Base-by-base conservation (phyloP, 1,140 invertebrate genomes). In the Drosophila nikananu region DNA sequence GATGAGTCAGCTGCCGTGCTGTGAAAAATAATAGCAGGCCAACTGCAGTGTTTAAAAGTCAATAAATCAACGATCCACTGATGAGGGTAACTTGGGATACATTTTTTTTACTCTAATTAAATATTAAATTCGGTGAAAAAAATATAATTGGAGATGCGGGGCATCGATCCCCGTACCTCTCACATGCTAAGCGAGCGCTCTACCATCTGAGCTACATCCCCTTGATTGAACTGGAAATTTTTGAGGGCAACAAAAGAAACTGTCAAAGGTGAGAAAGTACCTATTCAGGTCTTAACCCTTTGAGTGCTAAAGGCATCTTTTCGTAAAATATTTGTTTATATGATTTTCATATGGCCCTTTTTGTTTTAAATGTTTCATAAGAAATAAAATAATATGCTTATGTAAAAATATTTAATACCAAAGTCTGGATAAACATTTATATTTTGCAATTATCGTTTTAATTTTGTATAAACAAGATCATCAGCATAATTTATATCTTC, bases 101-200 rank as follows among this genome's bases (percentile, higher is more conserved):
- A 51, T 32, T 48, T 32, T 44, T 64, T 54, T 48, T 72, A 39
- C 67, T 73, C 70, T 76, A 76, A 84, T 89, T 79, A 81, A 84
- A 81, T 76, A 64, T n/a, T 52, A 67, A 89, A 83, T 72, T 74
- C 12, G 10, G 30, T 39, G 12, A 60, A 62, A 67, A 61, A 55
- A 35, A 60, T 8, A 30, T 12, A 60, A 2, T 41, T 87, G 65
- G 82, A 81, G 95, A 95, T 95, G 95, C 95, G 94, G 95, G 95
- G 95, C 93, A 96, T 96, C 95, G 95, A 96, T 96, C 95, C 95
- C 94, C 94, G 95, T 96, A 96, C 95, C 95, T 96, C 95, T 96
- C 95, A 94, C 95, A 96, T 96, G 95, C 95, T 96, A 96, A 96
- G 95, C 95, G 95, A 96, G 95, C 95, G 96, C 96, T 96, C 96